Percentiles rank a stretch among this genome's conserved stretches.
These are phyloP conservation scores for Sturnus vulgaris DNA, from an alignment of 2,113 vertebrate genomes.

Conservation along the genomic window DNA sequence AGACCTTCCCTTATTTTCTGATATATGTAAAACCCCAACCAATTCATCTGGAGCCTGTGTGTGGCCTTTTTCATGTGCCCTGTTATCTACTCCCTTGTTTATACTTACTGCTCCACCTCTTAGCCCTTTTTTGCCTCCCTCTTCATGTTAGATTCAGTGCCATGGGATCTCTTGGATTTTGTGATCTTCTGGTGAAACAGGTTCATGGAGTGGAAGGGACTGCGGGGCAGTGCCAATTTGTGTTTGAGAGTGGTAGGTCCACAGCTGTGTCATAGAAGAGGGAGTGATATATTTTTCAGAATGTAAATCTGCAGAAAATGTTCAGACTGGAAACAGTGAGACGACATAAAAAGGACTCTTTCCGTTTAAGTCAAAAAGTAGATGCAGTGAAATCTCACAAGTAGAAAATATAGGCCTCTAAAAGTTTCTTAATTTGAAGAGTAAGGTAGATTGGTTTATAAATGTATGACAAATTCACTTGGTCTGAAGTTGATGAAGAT, in stretches of 20 bases:
- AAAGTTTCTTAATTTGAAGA: neutral
- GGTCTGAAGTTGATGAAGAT: neutral
- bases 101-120: neutral
- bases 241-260: neutral
- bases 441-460: neutral
- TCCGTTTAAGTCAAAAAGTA: neutral
- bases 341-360: neutral
- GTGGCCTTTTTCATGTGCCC: neutral
- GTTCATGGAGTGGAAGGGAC: neutral
- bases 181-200: neutral
- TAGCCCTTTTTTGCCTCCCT: neutral
- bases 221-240: neutral
- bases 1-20: neutral
- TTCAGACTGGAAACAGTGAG: neutral
- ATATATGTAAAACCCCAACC: neutral
- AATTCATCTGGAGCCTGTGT: neutral
- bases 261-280: neutral
- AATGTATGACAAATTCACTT: neutral
- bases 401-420: neutral
- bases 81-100: neutral
- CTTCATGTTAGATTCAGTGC: neutral
- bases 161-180: accelerated
- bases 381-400: neutral
- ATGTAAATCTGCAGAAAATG: neutral
- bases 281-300: neutral